A percentile compares a stretch with the other conserved stretches of the same genome.
Conservation (phyloP, 2,888 invertebrate species). For the Pelosia muscerda region DNA sequence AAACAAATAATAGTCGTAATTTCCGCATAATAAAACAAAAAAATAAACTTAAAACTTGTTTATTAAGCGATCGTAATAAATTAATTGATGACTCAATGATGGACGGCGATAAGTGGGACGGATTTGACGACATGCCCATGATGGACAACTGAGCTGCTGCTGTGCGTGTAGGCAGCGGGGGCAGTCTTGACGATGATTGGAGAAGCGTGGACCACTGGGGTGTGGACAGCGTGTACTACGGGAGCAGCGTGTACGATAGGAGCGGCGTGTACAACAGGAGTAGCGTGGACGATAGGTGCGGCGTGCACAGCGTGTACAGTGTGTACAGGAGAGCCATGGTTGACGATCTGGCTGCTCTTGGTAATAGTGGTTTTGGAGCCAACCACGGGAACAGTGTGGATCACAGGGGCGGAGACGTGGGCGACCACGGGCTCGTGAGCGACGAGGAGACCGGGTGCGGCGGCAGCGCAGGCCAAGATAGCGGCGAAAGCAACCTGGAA, state of each 20-base stretch:
- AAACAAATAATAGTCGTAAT: background rate
- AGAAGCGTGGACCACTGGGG: slow-evolving; percentile 71
- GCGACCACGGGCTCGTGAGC: slow-evolving; percentile 73
- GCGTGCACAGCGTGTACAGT: slow-evolving; percentile 66
- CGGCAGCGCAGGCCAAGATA: slow-evolving; percentile 82
- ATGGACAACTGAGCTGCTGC: slow-evolving; percentile 77
- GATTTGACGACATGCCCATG: slow-evolving; percentile 75
- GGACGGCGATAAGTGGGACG: slow-evolving; percentile 73
- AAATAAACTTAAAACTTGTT: slow-evolving; percentile 25
- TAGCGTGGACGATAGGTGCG: slow-evolving; percentile 58
- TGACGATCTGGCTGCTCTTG: slow-evolving; percentile 80
- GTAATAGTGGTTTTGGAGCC: slow-evolving; percentile 79
- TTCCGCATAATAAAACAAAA: slow-evolving; percentile 6
- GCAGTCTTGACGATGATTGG: slow-evolving; percentile 78
- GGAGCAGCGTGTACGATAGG: slow-evolving; percentile 69
- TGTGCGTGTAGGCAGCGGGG: slow-evolving; percentile 70
- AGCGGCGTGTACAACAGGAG: slow-evolving; percentile 60
- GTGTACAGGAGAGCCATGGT: slow-evolving; percentile 73
- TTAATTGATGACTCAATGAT: slow-evolving; percentile 60
- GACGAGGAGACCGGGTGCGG: slow-evolving; percentile 77
- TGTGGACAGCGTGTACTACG: slow-evolving; percentile 68
- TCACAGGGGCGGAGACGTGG: slow-evolving; percentile 69
- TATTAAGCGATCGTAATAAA: slow-evolving; percentile 36
- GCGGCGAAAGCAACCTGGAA: slow-evolving; percentile 82
- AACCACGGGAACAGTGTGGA: slow-evolving; percentile 73